Evolutionary conservation across 2,113 vertebrate genomes (phyloP), one percentile per base, ranked within the genome.

Genomic region (Harpagus bidentatus): DNA sequence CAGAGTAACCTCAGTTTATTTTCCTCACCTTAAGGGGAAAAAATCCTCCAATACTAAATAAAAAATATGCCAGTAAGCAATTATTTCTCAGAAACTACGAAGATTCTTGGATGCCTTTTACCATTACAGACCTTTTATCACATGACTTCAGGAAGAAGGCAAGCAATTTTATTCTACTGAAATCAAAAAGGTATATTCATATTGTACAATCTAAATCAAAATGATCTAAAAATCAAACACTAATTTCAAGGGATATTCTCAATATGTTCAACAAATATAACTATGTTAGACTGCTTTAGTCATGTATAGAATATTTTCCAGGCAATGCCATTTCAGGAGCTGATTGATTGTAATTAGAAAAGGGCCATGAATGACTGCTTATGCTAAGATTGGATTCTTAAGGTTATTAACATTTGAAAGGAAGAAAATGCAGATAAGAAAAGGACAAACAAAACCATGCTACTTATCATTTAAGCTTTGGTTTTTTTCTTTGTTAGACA

Each of bases 401-500:
- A 78, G 9, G 34, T 65, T 95, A 79, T 88, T 95, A 88, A 82
- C 36, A 82, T 91, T 48, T 92, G 26, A 95, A 95, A 91, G 38
- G 43, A 72, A 38, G 19, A 66, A 93, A 94, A 86, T 53, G 16
- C 28, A 88, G 23, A 66, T 84, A 91, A 87, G 32, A 80, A 96
- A 76, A 86, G 11, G 40, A 89, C 50, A 95, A 95, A 94, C 3
- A 93, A 87, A 78, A 23, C 22, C 38, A 53, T 63, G 9, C 3
- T 88, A 56, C 86, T 94, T 95, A 80, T 45, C 9, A 23, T 74
- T 93, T 87, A 74, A 72, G 10, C 42, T 80, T 92, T 73, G 16
- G 5, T 0, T 1, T 76, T 92, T 93, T 82, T 91, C 70, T 79
- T 58, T 66, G 34, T 69, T 69, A 81, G 10, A 80, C 38, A 66